Conservation (phyloP, 2,113 vertebrate species). For the Tupaia chinensis region DNA sequence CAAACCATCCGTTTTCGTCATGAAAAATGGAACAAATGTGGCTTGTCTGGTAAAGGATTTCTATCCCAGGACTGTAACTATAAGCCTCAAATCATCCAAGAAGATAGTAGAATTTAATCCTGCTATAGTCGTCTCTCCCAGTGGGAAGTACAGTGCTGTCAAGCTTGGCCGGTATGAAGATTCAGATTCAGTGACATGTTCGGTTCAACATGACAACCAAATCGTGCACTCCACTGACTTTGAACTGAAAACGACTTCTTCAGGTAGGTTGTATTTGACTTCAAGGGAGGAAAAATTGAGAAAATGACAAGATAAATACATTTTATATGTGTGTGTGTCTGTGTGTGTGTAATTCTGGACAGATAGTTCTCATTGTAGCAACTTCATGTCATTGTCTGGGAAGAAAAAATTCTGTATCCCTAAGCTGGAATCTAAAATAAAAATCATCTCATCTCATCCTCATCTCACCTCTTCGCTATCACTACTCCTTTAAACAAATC, state of each 20-base stretch:
- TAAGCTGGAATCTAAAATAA: neutral
- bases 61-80: constrained; percentile 65
- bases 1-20: constrained; percentile 78
- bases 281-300: neutral
- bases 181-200: constrained; percentile 73
- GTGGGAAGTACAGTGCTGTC: constrained; percentile 77
- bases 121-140: constrained; percentile 10
- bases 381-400: neutral
- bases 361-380: neutral
- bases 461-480: neutral
- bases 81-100: constrained; percentile 54
- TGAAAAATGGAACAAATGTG: constrained; percentile 78
- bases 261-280: constrained; percentile 47
- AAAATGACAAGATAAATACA: neutral
- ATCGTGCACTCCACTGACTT: neutral
- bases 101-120: constrained; percentile 12
- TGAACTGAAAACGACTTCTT: neutral
- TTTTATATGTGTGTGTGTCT: too few species aligned
- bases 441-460: neutral
- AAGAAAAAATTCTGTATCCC: neutral
- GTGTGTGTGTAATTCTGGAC: neutral
- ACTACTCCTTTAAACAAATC: neutral
- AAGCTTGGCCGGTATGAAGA: constrained; percentile 71
- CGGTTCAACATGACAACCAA: constrained; percentile 41
- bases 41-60: constrained; percentile 83